phyloP scores from a whole-genome alignment of 2,888 invertebrate species.

The Neria commutata region DNA sequence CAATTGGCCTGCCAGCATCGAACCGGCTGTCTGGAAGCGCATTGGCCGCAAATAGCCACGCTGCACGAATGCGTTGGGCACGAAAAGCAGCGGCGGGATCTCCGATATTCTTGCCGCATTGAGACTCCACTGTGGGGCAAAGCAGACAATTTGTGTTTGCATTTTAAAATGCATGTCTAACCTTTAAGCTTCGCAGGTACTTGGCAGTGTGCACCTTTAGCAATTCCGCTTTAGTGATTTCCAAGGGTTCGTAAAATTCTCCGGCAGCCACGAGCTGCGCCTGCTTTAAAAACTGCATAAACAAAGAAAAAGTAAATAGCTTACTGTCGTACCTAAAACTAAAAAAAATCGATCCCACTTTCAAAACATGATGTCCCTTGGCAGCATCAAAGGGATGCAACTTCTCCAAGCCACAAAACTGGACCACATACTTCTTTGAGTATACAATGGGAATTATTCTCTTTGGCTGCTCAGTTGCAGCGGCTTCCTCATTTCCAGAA shows the following conservation, averaged over 20 bases:
- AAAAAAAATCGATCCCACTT: constrained; percentile 62
- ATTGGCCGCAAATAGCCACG: constrained; percentile 77
- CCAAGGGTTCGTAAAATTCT: constrained; percentile 71
- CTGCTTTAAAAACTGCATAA: constrained; percentile 66
- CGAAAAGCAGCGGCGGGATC: constrained; percentile 72
- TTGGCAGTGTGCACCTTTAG: constrained; percentile 75
- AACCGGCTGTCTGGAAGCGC: constrained; percentile 80
- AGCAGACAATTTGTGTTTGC: background rate
- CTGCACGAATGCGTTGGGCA: constrained; percentile 81
- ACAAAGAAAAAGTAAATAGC: background rate
- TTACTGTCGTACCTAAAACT: background rate
- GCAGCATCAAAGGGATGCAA: constrained; percentile 87
- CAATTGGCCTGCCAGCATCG: constrained; percentile 80
- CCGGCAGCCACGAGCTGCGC: constrained; percentile 69
- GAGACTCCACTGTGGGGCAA: constrained; percentile 73
- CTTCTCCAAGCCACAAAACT: constrained; percentile 80
- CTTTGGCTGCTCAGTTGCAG: too few species aligned
- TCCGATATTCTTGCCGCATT: constrained; percentile 83
- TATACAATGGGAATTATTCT: constrained; percentile 77
- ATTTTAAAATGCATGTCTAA: constrained; percentile 52
- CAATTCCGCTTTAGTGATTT: constrained; percentile 75
- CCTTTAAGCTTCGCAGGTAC: constrained; percentile 78
- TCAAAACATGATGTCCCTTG: constrained; percentile 82
- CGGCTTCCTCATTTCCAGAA: background rate
- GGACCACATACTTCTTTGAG: constrained; percentile 78